Evolutionary conservation across 2,113 vertebrate genomes (phyloP), one percentile per base, ranked within the genome.

Genomic region (Telmatochromis brachygnathus): DNA sequence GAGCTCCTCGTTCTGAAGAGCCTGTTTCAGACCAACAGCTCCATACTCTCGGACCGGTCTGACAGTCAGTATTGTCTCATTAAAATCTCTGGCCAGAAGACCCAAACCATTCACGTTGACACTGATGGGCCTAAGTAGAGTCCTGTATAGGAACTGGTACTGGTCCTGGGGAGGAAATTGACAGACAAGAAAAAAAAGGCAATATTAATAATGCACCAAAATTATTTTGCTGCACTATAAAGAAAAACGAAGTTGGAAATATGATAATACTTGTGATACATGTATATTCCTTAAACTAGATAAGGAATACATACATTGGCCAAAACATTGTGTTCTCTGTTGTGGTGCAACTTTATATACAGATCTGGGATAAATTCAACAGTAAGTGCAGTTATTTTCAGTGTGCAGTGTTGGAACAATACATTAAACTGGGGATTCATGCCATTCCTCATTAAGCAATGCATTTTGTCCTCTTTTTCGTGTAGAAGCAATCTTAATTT

Each of bases 141-240:
- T 97, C 96, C 97, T 97, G 87, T 98, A 99, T 92, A 98, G 97
- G 96, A 98, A 99, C 94, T 98, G 98, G 96, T 98, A 98, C 95
- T 99, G 98, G 58, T 98, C 97, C 98, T 99, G 94, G 55, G 94
- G 91, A 94, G 83, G 88, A 85, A 95, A 35, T 35, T 19, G 30
- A 65, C 30, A 65, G 17, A 19, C 26, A 51, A 60, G 2, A 17
- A 17, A 19, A 30, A 39, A 8, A 12, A 33, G 3, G 10, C 54
- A n/a, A 75, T 28, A 17, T 49, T 5, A 58, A 83, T 33, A 30
- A 21, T 10, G 23, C 2, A 49, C 12, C 6, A 60, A 5, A 7
- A n/a, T n/a, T 1, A 85, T 45, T 75, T 70, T 70, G 9, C 12
- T 82, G 39, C 4, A 82, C 6, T 33, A 2, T 37, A 7, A 65